Base-by-base conservation (phyloP, 2,888 invertebrate species). In the Diaperis boleti region DNA sequence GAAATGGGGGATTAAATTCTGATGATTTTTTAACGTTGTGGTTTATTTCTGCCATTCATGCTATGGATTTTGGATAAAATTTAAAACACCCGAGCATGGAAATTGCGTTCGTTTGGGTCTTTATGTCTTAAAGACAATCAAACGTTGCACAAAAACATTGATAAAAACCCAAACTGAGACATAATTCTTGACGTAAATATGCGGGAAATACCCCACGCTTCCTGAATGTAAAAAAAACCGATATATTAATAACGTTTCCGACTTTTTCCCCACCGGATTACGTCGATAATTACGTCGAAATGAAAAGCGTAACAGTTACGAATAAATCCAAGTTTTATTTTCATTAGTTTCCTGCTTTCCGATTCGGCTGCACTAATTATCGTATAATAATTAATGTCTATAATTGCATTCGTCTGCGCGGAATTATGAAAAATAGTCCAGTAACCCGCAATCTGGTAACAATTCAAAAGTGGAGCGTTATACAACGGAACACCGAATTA, bases 401-500 rank as follows among this genome's bases (percentile, higher is more conserved):
- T 20, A n/a, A 6, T 26, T 26, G 26, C 6, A 26, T 26, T 26
- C 6, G 6, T 26, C 26, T 5, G n/a, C 7, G 35, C 35, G 10
- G n/a, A n/a, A n/a, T n/a, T 29, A 5, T 20, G 14, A 22, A 44
- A 57, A 31, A 17, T 44, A 42, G 44, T 57, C 11, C 47, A 45
- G n/a, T 57, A 45, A 57, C 56, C 56, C 20, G 29, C 44, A 18
- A 35, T 42, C 55, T 39, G 10, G 8, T 45, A 41, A 41, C 41
- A 17, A 29, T 55, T 55, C 29, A 55, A 41, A 55, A 55, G 10
- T 52, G 31, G 11, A 57, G 47, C 57, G 57, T 57, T 57, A 57
- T 33, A 45, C 45, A 57, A 57, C 57, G 57, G 55, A 42, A 55
- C 44, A 10, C 20, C 11, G 50, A 50, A 37, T 50, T 10, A 39